Percentiles rank a stretch among this genome's conserved stretches.
Conservation (phyloP, 1,140 invertebrate species). For the Lethocerus indicus region DNA sequence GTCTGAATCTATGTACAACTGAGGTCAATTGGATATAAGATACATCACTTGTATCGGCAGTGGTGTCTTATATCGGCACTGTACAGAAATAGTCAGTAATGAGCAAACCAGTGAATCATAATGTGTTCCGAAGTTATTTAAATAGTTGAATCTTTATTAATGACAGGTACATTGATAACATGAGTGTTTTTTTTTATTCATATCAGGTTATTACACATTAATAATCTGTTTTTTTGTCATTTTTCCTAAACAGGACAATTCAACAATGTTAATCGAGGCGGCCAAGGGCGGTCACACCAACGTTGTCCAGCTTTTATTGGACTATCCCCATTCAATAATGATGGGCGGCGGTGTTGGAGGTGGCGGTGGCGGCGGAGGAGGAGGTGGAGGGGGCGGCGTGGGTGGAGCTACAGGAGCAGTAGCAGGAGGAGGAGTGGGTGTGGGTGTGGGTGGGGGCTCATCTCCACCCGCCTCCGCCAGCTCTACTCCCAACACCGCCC, state of each 20-base stretch:
- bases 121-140: too few relatives aligned
- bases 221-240: too few relatives aligned
- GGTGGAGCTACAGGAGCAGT: slow-evolving; percentile 17
- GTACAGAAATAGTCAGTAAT: too few relatives aligned
- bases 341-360: slow-evolving; percentile 22
- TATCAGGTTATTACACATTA: too few relatives aligned
- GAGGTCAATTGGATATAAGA: too few relatives aligned
- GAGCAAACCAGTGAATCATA: too few relatives aligned
- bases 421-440: slow-evolving; percentile 18
- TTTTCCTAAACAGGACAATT: slow-evolving; percentile 86
- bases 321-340: slow-evolving; percentile 78
- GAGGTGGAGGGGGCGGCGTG: background rate
- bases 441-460: background rate
- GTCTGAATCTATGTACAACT: too few relatives aligned
- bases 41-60: too few relatives aligned
- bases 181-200: too few relatives aligned
- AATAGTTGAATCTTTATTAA: background rate
- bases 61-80: too few relatives aligned
- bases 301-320: slow-evolving; percentile 85
- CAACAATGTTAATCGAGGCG: slow-evolving; percentile 96
- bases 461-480: background rate
- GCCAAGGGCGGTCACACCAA: slow-evolving; percentile 92
- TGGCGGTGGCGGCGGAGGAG: background rate
- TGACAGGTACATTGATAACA: background rate
- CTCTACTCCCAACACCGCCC: background rate